Base-by-base conservation (phyloP, 2,113 vertebrate species). In the Phyllopteryx taeniolatus region DNA sequence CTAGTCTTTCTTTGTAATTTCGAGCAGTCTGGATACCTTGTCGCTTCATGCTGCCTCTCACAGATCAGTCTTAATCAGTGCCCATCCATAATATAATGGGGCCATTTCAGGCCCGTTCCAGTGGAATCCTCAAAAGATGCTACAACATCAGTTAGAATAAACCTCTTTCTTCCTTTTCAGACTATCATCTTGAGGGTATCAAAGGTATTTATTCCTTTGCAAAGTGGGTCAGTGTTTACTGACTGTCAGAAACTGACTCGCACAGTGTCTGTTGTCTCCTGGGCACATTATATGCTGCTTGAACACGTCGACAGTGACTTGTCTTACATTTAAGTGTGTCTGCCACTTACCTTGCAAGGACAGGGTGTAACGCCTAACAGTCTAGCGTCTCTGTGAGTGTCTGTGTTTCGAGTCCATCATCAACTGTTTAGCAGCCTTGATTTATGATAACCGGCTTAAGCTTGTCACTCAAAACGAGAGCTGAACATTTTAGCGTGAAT, bases 241-340 rank as follows among this genome's bases (percentile, higher is more conserved):
- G 8, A 56, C 53, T 56, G 53, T n/a, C 53, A 56, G 53, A 20
- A 20, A 9, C 8, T 56, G 53, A 54, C 17, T 54, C 19, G 19
- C 51, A 54, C 53, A 22, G 53, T 33, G 17, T 17, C 7, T 63
- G 14, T 63, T 61, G 59, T 44, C 72, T 77, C 17, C 9, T 60
- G 71, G 4, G 11, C 11, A 14, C 43, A 43, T 51, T 57, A n/a
- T 7, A 53, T 43, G 33, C n/a, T 76, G 33, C 59, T 49, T 72
- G 39, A 71, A 12, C 46, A 35, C 72, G 73, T 72, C 27, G 70
- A 76, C 65, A 57, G 53, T 60, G 66, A 68, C 69, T 27, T 75
- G 33, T 19, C 67, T 44, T 74, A n/a, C 68, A 12, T 70, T 73
- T 14, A 43, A n/a, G 49, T 69, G 68, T 67, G 31, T 68, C 67